Conservation (phyloP, 1,140 invertebrate species). For the Psix sp. region DNA sequence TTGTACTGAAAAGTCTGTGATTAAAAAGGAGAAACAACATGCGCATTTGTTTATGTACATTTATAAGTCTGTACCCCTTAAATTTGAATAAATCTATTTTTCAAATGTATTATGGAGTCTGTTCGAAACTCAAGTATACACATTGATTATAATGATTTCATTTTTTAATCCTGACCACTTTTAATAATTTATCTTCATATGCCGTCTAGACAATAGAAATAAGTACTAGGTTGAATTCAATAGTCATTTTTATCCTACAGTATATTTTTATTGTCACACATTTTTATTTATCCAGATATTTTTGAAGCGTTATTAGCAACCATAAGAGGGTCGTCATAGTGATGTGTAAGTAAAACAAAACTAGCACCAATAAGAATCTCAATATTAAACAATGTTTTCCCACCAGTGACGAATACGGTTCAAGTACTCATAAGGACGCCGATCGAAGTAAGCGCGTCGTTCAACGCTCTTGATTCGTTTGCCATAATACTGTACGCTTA, state of each 20-base stretch:
- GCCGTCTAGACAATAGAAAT: too few relatives aligned
- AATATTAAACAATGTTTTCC: constrained; percentile 33
- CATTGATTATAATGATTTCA: too few relatives aligned
- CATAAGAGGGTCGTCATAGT: constrained; percentile 34
- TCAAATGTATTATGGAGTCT: too few relatives aligned
- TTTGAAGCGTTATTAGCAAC: constrained; percentile 43
- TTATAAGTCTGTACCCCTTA: too few relatives aligned
- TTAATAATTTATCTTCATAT: too few relatives aligned
- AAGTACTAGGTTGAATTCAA: too few relatives aligned
- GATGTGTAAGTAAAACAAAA: constrained; percentile 47
- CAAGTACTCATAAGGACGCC: constrained; percentile 37
- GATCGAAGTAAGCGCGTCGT: constrained; percentile 58
- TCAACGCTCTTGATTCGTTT: constrained; percentile 24
- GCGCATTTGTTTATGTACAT: too few relatives aligned
- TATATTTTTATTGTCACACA: neutral
- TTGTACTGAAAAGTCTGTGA: too few relatives aligned
- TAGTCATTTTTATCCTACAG: neutral
- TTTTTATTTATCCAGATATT: constrained; percentile 20
- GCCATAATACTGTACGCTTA: constrained; percentile 13
- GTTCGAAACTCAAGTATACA: too few relatives aligned
- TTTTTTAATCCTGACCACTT: too few relatives aligned
- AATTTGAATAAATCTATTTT: too few relatives aligned
- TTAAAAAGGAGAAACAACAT: too few relatives aligned
- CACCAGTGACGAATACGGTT: constrained; percentile 36
- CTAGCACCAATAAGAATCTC: constrained; percentile 42